Evolutionary conservation across 2,797 vertebrate species (phyloP).

Genomic region (Pterois miles): DNA sequence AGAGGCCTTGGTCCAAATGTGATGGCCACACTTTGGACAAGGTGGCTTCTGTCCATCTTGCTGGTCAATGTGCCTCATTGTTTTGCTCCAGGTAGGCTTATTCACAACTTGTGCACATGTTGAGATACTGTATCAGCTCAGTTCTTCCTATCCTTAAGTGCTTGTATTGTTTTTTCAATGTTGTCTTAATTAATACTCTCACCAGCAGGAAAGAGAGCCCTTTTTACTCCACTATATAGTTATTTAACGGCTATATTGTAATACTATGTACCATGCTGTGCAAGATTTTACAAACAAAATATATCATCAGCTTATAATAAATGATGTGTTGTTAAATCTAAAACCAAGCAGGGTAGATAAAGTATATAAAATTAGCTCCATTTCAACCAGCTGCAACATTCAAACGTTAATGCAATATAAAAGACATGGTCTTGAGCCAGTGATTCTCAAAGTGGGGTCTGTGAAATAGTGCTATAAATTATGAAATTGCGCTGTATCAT

Average conservation of each 20-base stretch:
- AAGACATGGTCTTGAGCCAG: no score
- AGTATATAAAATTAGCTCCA: neutral
- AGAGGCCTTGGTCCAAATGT: slow-evolving; percentile 40
- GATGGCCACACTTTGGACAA: slow-evolving; percentile 58
- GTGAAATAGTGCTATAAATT: no score
- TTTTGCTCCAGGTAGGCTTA: slow-evolving; percentile 52
- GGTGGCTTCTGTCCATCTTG: slow-evolving; percentile 60
- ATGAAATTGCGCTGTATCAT: no score
- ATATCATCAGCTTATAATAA: neutral
- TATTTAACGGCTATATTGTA: neutral
- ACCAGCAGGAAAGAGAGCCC: neutral
- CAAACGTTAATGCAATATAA: neutral
- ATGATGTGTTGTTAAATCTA: neutral
- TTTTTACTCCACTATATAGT: neutral
- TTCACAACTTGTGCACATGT: neutral
- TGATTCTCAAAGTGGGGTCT: no score
- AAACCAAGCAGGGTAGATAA: neutral
- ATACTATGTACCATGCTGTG: neutral
- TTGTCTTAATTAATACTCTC: neutral
- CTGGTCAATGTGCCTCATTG: slow-evolving; percentile 9
- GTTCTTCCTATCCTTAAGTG: neutral
- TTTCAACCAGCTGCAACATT: neutral
- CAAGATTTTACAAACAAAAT: neutral
- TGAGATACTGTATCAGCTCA: accelerated
- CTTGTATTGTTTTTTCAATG: neutral